Percentiles rank a stretch among this genome's conserved stretches.
These are phyloP conservation scores for Acromyrmex echinatior DNA, from an alignment of 1,140 invertebrate genomes.

Conservation along the genomic window DNA sequence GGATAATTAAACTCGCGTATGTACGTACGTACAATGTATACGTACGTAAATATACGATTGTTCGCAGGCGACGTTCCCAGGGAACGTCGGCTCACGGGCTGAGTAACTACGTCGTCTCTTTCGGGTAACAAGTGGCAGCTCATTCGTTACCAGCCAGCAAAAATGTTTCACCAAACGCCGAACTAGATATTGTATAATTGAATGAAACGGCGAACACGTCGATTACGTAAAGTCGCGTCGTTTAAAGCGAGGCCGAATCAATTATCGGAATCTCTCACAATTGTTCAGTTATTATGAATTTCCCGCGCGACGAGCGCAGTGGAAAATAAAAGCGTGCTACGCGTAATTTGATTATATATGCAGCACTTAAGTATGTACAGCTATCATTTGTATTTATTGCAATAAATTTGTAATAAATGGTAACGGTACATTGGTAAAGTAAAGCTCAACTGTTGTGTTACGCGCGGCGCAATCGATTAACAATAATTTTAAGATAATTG, in stretches of 20 bases:
- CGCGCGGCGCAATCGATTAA: conserved; percentile 10
- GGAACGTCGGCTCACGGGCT: background rate
- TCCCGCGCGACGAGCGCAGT: background rate
- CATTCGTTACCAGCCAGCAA: conserved; percentile 33
- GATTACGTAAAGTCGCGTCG: conserved; percentile 30
- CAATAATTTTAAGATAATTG: conserved; percentile 20
- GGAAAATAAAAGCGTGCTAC: background rate
- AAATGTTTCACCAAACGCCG: conserved; percentile 31
- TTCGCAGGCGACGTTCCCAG: conserved; percentile 33
- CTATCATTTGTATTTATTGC: conserved; percentile 5
- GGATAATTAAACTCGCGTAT: conserved; percentile 70
- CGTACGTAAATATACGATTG: conserved; percentile 22
- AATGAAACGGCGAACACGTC: conserved; percentile 30
- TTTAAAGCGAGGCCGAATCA: conserved; percentile 26
- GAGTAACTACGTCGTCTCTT: conserved; percentile 15
- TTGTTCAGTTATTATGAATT: conserved; percentile 31
- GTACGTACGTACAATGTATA: background rate
- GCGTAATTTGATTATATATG: conserved; percentile 9
- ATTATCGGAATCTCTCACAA: conserved; percentile 25
- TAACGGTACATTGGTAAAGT: background rate
- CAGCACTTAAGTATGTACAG: no score
- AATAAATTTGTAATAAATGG: conserved; percentile 7
- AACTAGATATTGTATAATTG: conserved; percentile 35
- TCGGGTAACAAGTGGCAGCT: conserved; percentile 26
- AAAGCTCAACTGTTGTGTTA: background rate